Base-by-base conservation (phyloP, 2,797 vertebrate genomes). In the Oophaga sylvatica region DNA sequence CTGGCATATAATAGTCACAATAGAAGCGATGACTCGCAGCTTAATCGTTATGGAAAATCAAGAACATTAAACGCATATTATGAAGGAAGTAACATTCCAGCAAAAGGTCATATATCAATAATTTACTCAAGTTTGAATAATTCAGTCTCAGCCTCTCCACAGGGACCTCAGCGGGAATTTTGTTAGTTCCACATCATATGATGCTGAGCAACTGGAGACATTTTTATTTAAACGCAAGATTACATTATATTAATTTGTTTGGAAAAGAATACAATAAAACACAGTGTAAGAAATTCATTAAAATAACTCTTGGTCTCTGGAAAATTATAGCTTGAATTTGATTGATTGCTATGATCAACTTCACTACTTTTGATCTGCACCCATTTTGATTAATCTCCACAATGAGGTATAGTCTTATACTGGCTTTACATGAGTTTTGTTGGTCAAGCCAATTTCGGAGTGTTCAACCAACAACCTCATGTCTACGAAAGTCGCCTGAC, bases 121-220 rank as follows among this genome's bases (percentile, higher is more conserved):
- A 82, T 82, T 82, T 48, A 82, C 63, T 48, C 7, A 63, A 35
- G 62, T 22, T 68, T 65, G 62, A 81, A 81, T 67, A 68, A 81
- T 81, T 81, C 41, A 56, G 17, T 26, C 15, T 15, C 48, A 56
- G 63, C 22, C 63, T 67, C 65, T 35, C 26, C 65, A 19, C n/a
- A 2, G 63, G 53, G 63, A 82, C 59, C 31, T 45, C 79, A n/a
- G 79, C 60, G 26, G 35, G 79, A 48, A 56, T 56, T 26, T 56
- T 56, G 5, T 77, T 53, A 77, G n/a, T 26, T 56, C 48, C n/a
- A 16, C 45, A 77, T 77, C 75, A 56, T 26, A 15, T n/a, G 75
- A 20, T 22, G 6, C 75, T 11, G 48, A 77, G 75, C 71, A 75
- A 75, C 20, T 53, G 41, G 16, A 48, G 71, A 76, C 45, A 76